phyloP scores from a whole-genome alignment of 2,797 vertebrate species.

The Carapus acus region DNA sequence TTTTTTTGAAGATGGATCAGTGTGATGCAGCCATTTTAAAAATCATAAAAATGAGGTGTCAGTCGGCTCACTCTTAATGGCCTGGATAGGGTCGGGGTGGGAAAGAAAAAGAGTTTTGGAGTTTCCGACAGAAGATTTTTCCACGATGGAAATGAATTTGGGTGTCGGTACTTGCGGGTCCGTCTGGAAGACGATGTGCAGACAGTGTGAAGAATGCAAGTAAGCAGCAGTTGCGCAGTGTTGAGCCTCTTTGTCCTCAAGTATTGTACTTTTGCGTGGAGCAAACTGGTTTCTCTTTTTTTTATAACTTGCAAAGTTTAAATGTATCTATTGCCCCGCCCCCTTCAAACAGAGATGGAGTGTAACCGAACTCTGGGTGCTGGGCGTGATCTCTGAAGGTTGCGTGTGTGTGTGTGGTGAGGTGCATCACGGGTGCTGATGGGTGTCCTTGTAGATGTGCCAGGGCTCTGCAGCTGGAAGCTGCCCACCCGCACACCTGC shows the following conservation, averaged over 20 bases:
- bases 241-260: no score
- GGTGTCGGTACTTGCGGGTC: slow-evolving; percentile 11
- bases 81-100: not conserved
- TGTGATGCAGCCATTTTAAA: not conserved
- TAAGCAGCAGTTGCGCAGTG: not conserved
- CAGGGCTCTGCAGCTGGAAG: slow-evolving; percentile 54
- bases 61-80: slow-evolving; percentile 8
- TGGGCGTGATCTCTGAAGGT: slow-evolving; percentile 29
- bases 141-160: slow-evolving; percentile 7
- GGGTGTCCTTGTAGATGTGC: slow-evolving; percentile 45
- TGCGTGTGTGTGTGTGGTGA: not conserved
- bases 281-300: no score
- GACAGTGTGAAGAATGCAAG: not conserved
- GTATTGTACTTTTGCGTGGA: no score
- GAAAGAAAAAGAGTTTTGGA: slow-evolving; percentile 9
- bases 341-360: no score
- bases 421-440: slow-evolving; percentile 6
- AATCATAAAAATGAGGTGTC: slow-evolving; percentile 10
- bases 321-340: no score
- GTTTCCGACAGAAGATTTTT: slow-evolving; percentile 11
- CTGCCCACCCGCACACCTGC: slow-evolving; percentile 63
- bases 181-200: not conserved
- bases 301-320: no score
- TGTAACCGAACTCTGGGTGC: not conserved
- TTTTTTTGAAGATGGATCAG: slow-evolving; percentile 3